Conservation (phyloP, 2,797 vertebrate genomes). For the Xiphorhynchus erythropygius region DNA sequence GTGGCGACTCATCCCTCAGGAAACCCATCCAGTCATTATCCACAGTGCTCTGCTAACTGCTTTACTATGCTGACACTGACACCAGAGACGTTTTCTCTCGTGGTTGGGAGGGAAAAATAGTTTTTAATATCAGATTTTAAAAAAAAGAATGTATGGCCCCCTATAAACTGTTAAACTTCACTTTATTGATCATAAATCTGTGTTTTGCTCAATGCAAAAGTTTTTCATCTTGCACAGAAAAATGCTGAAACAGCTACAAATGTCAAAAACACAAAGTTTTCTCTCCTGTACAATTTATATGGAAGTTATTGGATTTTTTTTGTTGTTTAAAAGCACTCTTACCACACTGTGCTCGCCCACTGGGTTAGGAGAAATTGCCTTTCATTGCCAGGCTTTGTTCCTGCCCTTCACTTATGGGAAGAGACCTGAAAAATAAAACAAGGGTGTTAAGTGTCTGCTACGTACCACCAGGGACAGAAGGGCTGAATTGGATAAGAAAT, state of each 20-base stretch:
- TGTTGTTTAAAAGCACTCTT: slow-evolving; percentile 69
- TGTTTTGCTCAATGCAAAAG: slow-evolving; percentile 84
- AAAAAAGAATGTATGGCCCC: slow-evolving; percentile 73
- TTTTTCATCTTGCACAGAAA: slow-evolving; percentile 81
- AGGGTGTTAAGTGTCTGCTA: not conserved
- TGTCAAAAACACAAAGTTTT: slow-evolving; percentile 80
- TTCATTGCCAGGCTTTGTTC: slow-evolving; percentile 30
- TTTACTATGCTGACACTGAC: slow-evolving; percentile 60
- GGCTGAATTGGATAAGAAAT: not conserved
- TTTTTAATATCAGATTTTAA: slow-evolving; percentile 77
- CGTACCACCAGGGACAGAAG: not conserved
- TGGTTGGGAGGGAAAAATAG: slow-evolving; percentile 68
- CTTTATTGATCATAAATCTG: slow-evolving; percentile 85
- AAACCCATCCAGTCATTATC: not conserved
- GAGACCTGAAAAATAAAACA: slow-evolving; percentile 61
- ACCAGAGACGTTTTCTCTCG: slow-evolving; percentile 27
- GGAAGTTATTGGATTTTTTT: slow-evolving; percentile 79
- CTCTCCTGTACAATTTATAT: slow-evolving; percentile 82
- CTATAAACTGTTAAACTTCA: slow-evolving; percentile 80
- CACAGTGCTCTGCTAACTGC: not conserved
- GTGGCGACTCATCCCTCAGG: not conserved
- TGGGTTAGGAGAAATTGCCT: slow-evolving; percentile 41
- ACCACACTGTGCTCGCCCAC: not conserved
- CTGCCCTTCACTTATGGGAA: slow-evolving; percentile 29
- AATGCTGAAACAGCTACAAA: slow-evolving; percentile 82